Evolutionary conservation across 2,113 vertebrate genomes (phyloP).

Genomic region (Isichthys henryi): DNA sequence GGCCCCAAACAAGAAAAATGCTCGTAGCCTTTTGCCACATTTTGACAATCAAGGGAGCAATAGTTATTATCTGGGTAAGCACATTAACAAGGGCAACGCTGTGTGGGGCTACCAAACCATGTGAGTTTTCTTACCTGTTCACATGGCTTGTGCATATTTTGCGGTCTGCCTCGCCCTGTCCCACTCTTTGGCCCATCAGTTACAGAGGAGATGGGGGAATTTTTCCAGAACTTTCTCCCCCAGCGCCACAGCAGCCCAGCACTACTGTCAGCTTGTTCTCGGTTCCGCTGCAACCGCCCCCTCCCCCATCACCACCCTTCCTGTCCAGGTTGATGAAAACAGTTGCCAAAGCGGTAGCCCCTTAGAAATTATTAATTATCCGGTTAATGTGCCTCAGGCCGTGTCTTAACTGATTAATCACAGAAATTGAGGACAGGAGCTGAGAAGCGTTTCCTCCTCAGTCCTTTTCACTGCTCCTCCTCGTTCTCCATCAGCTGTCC

Average conservation of each 20-base stretch:
- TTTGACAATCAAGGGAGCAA: neutral
- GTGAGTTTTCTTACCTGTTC: neutral
- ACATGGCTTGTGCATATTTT: neutral
- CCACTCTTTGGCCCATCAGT: neutral
- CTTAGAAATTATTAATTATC: slow-evolving; percentile 99
- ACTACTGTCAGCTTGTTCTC: neutral
- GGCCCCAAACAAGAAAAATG: neutral
- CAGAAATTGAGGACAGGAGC: slow-evolving; percentile 70
- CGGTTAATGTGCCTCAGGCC: slow-evolving; percentile 93
- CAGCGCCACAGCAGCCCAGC: neutral
- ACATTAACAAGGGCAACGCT: neutral
- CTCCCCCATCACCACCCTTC: neutral
- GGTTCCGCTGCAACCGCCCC: neutral
- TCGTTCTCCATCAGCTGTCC: slow-evolving; percentile 57
- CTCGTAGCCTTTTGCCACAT: neutral
- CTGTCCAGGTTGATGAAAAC: slow-evolving; percentile 78
- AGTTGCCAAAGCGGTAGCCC: slow-evolving; percentile 78
- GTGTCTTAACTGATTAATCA: slow-evolving; percentile 92
- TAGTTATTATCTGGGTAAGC: neutral
- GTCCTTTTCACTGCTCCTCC: slow-evolving; percentile 57
- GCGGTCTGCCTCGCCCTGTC: neutral
- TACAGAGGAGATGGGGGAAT: neutral
- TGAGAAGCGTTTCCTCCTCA: slow-evolving; percentile 69
- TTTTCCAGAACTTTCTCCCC: neutral
- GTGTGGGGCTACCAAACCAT: neutral